Percentiles rank a stretch among this genome's conserved stretches.
Evolutionary conservation across 1,140 invertebrate genomes (phyloP).

Genomic region (Bombus ignitus): DNA sequence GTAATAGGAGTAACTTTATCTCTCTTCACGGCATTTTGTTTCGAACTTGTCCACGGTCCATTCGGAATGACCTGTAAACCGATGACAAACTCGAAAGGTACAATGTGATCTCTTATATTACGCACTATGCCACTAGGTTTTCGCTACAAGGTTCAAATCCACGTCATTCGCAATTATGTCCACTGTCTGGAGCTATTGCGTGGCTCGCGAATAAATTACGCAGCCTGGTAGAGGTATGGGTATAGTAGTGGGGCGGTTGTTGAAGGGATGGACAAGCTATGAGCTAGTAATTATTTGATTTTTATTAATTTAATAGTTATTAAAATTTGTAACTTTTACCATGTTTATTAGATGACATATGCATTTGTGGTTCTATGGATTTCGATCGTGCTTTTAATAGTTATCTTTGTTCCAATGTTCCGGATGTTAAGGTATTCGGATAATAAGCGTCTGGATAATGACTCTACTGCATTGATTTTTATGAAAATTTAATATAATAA

Average conservation of each 20-base stretch:
- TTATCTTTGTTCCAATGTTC: no score
- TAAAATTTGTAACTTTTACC: no score
- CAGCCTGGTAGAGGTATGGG: background rate
- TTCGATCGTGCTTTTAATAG: no score
- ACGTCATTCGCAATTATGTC: background rate
- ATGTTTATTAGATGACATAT: no score
- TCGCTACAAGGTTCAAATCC: background rate
- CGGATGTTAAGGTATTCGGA: no score
- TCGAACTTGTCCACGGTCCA: background rate
- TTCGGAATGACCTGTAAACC: background rate
- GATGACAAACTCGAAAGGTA: background rate
- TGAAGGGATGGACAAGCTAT: background rate
- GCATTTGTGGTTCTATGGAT: no score
- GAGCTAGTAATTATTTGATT: no score
- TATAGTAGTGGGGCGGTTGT: background rate
- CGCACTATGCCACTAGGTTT: background rate
- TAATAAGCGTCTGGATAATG: no score
- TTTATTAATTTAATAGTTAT: no score
- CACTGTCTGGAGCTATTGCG: background rate
- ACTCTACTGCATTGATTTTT: no score
- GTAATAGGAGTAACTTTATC: constrained; percentile 32
- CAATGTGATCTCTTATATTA: background rate
- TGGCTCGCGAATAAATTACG: background rate
- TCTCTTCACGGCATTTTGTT: constrained; percentile 18
- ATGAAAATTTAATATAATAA: no score